A percentile compares a stretch with the other conserved stretches of the same genome.
These are phyloP conservation scores for Microplitis deprimator DNA, from an alignment of 2,888 invertebrate species.

Conservation along the genomic window DNA sequence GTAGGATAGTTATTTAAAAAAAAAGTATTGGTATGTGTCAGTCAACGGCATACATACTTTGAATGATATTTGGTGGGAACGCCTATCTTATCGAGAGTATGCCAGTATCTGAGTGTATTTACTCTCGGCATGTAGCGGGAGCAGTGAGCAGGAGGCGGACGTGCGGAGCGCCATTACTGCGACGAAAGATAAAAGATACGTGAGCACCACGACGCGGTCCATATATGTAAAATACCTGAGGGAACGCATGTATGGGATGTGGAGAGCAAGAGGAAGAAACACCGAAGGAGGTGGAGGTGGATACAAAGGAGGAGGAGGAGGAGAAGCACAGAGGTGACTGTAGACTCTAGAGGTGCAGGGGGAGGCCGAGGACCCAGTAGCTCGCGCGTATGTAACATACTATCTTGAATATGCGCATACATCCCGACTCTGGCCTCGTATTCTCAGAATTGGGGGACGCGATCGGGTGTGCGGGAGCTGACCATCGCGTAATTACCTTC, in stretches of 20 bases:
- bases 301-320: conserved; percentile 37
- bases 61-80: conserved; percentile 45
- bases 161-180: conserved; percentile 62
- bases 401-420: conserved; percentile 71
- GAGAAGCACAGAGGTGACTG: conserved; percentile 35
- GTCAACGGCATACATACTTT: conserved; percentile 10
- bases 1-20: no score
- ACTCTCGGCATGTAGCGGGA: conserved; percentile 50
- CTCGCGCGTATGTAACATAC: conserved; percentile 69
- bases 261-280: conserved; percentile 29
- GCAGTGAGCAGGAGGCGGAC: conserved; percentile 57
- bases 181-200: conserved; percentile 69
- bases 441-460: conserved; percentile 68
- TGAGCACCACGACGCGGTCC: conserved; percentile 66
- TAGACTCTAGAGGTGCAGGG: conserved; percentile 40
- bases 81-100: conserved; percentile 58
- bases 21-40: background rate
- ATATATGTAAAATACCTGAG: conserved; percentile 70
- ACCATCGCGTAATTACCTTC: conserved; percentile 69
- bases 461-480: conserved; percentile 69
- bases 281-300: conserved; percentile 46
- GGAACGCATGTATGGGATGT: conserved; percentile 59
- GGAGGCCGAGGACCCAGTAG: conserved; percentile 61
- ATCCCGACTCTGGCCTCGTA: conserved; percentile 53
- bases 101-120: conserved; percentile 61